Evolutionary conservation across 2,888 invertebrate genomes (phyloP), one percentile per base, ranked within the genome.

Genomic region (Himalopsyche anomala): DNA sequence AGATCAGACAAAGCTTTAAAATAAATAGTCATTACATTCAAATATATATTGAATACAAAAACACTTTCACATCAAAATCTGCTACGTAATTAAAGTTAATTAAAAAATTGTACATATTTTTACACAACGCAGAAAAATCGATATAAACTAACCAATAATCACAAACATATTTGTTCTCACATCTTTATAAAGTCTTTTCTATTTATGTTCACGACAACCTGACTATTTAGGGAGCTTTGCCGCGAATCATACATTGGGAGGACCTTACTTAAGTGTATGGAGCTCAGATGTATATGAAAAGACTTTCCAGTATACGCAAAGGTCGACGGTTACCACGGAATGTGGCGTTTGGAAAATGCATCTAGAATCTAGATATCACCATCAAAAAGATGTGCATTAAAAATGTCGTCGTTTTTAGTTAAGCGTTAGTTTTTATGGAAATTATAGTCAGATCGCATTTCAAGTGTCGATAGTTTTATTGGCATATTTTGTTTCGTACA

Each of bases 321-420:
- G 74, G 74, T 74, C 74, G 74, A 36, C 74, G 74, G 74, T 74
- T 74, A 74, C 74, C 74, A 74, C 74, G 74, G 74, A 74, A 74
- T 74, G 74, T 74, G 36, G 74, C 38, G 74, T 74, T 74, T 74
- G 74, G 74, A 74, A 74, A 74, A 74, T 74, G 74, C 74, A 74
- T 36, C 74, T 74, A 74, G 74, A 74, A 74, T 74, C 74, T 36
- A 74, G 74, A 74, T 74, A 74, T 74, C 74, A 74, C 36, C 74
- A 74, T 74, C 74, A 38, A 74, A 74, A 51, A 74, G 74, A 74
- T 74, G 74, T 74, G 74, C 38, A 74, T 74, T 74, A 74, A 74
- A 74, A 74, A 74, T 74, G 74, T 74, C 74, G 74, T 74, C 74
- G 36, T 74, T 74, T 51, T 74, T 74, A 36, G 36, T 74, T 74